phyloP scores from a whole-genome alignment of 2,797 vertebrate species.

The Dipus sagitta region DNA sequence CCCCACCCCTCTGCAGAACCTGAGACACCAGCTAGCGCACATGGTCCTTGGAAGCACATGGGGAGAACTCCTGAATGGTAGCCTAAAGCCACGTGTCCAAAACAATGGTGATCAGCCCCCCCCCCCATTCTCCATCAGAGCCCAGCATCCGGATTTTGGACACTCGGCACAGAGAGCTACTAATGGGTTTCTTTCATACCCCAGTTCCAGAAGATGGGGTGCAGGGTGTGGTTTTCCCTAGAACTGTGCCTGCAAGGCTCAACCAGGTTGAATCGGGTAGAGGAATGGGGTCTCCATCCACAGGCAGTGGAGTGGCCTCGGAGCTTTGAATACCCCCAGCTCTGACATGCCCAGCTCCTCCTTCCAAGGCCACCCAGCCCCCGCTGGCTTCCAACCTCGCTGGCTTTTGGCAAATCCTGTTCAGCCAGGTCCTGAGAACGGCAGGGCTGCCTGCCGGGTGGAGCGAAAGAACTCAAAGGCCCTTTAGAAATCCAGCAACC shows the following conservation, averaged over 20 bases:
- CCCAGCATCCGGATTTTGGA: background rate
- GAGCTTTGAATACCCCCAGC: constrained; percentile 10
- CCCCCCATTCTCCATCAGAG: background rate
- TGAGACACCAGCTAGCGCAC: background rate
- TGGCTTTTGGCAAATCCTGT: constrained; percentile 76
- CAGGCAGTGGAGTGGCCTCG: background rate
- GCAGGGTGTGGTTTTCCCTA: background rate
- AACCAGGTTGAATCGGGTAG: background rate
- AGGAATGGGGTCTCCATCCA: background rate
- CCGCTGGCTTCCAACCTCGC: constrained; percentile 77
- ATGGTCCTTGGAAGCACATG: background rate
- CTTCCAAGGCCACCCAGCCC: constrained; percentile 78
- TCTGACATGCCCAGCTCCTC: background rate
- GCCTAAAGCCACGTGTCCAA: background rate
- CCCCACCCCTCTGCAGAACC: background rate
- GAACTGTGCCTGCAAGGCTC: background rate
- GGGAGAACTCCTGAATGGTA: background rate
- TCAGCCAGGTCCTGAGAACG: constrained; percentile 76
- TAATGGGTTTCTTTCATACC: background rate
- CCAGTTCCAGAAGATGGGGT: background rate
- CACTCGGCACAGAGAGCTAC: background rate
- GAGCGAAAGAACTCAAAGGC: constrained; percentile 42
- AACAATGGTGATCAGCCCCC: background rate
- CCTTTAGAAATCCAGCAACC: constrained; percentile 60
- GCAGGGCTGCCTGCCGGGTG: background rate